These are phyloP conservation scores for Ascidia mentula DNA, from an alignment of 23 tunicate species.

Conservation along the genomic window DNA sequence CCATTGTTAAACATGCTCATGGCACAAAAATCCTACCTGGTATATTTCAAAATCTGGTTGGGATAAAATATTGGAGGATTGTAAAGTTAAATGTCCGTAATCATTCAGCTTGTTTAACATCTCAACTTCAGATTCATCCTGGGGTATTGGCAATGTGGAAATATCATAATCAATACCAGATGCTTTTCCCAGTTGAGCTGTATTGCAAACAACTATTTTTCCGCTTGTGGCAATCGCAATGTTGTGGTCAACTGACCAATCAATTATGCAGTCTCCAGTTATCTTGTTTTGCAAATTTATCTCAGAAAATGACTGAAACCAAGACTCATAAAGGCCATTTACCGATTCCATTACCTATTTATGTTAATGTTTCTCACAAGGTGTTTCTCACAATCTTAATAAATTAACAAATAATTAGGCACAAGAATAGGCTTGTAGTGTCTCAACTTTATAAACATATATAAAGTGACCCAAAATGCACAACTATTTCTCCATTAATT, in stretches of 20 bases:
- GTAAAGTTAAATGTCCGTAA: neutral
- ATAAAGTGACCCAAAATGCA: no score
- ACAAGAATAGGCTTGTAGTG: no score
- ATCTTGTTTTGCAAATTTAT: neutral
- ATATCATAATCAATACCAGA: neutral
- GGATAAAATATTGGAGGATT: neutral
- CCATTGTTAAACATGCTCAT: neutral
- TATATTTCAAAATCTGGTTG: neutral
- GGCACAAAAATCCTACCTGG: neutral
- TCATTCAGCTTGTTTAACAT: neutral
- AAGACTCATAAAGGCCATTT: neutral
- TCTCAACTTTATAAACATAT: no score
- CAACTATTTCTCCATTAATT: no score
- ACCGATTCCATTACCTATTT: neutral
- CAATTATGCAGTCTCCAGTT: constrained; percentile 1
- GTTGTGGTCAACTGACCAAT: constrained; percentile 5
- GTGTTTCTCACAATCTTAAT: no score
- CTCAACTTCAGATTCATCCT: neutral
- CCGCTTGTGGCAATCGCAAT: neutral
- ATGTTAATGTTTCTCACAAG: neutral
- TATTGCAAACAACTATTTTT: neutral
- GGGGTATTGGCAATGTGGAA: neutral
- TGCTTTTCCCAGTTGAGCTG: neutral
- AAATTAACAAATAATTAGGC: no score
- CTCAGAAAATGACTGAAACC: neutral